These are phyloP conservation scores for Phoenicopterus ruber DNA, from an alignment of 2,113 vertebrate genomes.

Conservation along the genomic window DNA sequence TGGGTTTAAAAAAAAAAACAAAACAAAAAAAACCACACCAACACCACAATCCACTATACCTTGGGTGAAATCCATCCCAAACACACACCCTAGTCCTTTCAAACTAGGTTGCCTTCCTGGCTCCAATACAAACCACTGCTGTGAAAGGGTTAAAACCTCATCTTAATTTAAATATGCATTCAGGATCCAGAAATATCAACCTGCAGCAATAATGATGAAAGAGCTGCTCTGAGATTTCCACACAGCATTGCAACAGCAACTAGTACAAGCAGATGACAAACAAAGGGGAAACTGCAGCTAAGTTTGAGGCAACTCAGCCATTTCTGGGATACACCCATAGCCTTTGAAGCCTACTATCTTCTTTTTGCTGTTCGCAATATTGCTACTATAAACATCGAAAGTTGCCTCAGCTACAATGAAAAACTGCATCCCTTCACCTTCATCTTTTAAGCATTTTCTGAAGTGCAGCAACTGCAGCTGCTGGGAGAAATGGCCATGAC, in stretches of 20 bases:
- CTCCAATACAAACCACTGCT: background rate
- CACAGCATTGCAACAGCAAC: constrained; percentile 7
- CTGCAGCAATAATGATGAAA: constrained; percentile 46
- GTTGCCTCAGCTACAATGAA: background rate
- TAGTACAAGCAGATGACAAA: background rate
- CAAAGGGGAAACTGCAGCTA: constrained; percentile 10
- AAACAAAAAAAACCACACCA: too few species aligned
- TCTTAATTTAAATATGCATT: constrained; percentile 24
- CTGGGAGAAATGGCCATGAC: background rate
- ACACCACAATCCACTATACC: background rate
- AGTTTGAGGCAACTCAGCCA: constrained; percentile 6
- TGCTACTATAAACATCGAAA: background rate
- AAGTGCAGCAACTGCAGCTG: background rate
- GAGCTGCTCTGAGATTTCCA: constrained; percentile 27
- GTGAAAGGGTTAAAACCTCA: constrained; percentile 26
- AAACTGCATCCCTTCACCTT: background rate
- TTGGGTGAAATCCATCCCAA: background rate
- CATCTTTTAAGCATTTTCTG: background rate
- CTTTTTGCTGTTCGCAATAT: background rate
- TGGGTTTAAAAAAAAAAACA: background rate
- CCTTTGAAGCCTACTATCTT: background rate
- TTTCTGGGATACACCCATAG: background rate
- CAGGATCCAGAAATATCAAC: constrained; percentile 36
- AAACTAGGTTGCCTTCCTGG: background rate
- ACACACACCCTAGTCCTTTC: background rate